phyloP scores from a whole-genome alignment of 1,140 invertebrate genomes.

The Zaprionus vittiger region DNA sequence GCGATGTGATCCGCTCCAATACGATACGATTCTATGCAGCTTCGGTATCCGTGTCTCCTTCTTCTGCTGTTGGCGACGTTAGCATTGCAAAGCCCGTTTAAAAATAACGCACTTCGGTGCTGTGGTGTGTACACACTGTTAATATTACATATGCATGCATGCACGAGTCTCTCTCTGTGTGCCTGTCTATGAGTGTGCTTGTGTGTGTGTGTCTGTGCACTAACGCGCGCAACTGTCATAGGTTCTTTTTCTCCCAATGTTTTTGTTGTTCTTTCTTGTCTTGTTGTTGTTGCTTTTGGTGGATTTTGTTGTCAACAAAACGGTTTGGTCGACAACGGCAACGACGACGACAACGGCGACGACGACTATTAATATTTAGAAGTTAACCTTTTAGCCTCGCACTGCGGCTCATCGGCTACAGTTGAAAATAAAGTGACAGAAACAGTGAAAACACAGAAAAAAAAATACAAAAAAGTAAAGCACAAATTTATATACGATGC shows the following conservation, averaged over 20 bases:
- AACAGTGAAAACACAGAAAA: slow-evolving; percentile 19
- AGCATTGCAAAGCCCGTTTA: slow-evolving; percentile 61
- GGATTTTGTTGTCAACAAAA: slow-evolving; percentile 65
- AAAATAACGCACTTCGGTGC: slow-evolving; percentile 57
- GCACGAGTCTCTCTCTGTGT: slow-evolving; percentile 9
- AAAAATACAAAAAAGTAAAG: slow-evolving; percentile 54
- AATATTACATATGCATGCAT: slow-evolving; percentile 35
- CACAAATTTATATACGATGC: slow-evolving; percentile 54
- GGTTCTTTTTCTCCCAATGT: slow-evolving; percentile 44
- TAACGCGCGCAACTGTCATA: slow-evolving; percentile 24
- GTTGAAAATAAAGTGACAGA: slow-evolving; percentile 63
- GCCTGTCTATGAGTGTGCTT: slow-evolving; percentile 27
- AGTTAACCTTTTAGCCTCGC: slow-evolving; percentile 84
- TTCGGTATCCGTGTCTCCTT: slow-evolving; percentile 23
- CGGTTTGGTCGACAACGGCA: slow-evolving; percentile 12
- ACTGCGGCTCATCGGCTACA: slow-evolving; percentile 77
- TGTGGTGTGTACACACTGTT: slow-evolving; percentile 44
- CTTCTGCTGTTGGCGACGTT: slow-evolving; percentile 32
- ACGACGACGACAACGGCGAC: slow-evolving; percentile 34
- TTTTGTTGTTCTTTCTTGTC: slow-evolving; percentile 54
- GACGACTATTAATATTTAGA: slow-evolving; percentile 84
- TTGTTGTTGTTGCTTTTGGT: slow-evolving; percentile 37
- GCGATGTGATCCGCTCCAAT: background rate
- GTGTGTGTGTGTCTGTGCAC: slow-evolving; percentile 9
- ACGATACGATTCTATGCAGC: slow-evolving; percentile 10